Evolutionary conservation across 1,140 invertebrate species (phyloP).

Genomic region (Drusus annulatus): DNA sequence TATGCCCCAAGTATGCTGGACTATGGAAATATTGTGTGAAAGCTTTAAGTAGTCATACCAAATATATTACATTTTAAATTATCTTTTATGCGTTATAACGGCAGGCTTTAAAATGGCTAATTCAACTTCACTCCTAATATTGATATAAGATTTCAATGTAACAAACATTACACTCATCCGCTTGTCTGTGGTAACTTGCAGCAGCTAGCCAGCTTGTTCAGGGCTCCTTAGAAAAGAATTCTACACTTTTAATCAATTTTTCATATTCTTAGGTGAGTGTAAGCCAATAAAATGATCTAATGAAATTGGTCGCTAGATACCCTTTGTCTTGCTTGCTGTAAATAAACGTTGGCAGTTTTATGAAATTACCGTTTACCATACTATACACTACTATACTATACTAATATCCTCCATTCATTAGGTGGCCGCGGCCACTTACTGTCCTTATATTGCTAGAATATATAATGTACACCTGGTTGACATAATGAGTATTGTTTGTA

Average conservation of each 20-base stretch:
- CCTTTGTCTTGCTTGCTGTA: slow-evolving; percentile 13
- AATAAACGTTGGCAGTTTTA: slow-evolving; percentile 34
- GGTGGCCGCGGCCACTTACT: too few relatives aligned
- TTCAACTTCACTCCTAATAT: too few relatives aligned
- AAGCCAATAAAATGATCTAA: background rate
- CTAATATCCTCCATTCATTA: too few relatives aligned
- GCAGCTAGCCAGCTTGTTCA: too few relatives aligned
- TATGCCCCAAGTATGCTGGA: background rate
- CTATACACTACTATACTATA: too few relatives aligned
- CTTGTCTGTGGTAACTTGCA: too few relatives aligned
- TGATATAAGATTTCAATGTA: too few relatives aligned
- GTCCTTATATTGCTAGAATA: too few relatives aligned
- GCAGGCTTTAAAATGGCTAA: background rate
- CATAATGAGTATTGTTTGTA: slow-evolving; percentile 16
- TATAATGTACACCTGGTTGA: background rate
- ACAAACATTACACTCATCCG: too few relatives aligned
- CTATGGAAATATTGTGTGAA: slow-evolving; percentile 27
- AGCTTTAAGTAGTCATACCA: slow-evolving; percentile 52
- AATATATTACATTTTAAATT: slow-evolving; percentile 43
- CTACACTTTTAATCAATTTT: slow-evolving; percentile 4
- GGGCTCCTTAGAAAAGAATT: background rate
- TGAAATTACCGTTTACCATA: slow-evolving; percentile 8
- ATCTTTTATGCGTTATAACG: slow-evolving; percentile 2
- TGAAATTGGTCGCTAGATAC: background rate
- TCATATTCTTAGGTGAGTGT: slow-evolving; percentile 11